Evolutionary conservation across 1,140 invertebrate species (phyloP), one percentile per base, ranked within the genome.

Genomic region (Fopius arisanus): DNA sequence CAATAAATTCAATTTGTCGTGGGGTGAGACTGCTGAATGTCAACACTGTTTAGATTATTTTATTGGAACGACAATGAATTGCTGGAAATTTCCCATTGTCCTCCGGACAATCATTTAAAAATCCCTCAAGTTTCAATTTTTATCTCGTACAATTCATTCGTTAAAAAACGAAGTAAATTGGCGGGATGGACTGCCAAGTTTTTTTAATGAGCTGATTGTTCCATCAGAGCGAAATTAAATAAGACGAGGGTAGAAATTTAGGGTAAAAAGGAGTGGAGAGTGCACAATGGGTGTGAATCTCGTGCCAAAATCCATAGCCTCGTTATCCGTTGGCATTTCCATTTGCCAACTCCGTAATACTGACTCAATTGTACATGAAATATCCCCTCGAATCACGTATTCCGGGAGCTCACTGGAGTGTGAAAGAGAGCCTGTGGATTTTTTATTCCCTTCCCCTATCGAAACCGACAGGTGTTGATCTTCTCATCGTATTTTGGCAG

Each of bases 241-340:
- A 51, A 51, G n/a, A 16, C 5, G 43, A 19, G 43, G 19, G 19
- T 51, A 12, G 43, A 51, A 51, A 51, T 51, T 51, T 51, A 19
- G 2, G 41, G 14, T 5, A 43, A 43, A 43, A n/a, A 43, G 3
- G 14, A 43, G 12, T 12, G 41, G 14, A 43, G 3, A 14, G 16
- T n/a, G n/a, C n/a, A 21, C 43, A 21, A 51, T 19, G n/a, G 19
- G n/a, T 1, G 19, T 59, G 54, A 59, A 23, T 37, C 9, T 19
- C 54, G 19, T 59, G 54, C 54, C 54, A 59, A 59, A 59, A 59
- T 59, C 54, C 54, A 59, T 59, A 59, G 9, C 19, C 54, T 59
- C 54, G 23, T 23, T 59, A 59, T 59, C 54, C 54, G 6, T 7
- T 59, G 54, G 23, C 54, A 59, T 59, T 23, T 26, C 54, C 26